Percentiles rank a stretch among this genome's conserved stretches.
These are phyloP conservation scores for Pantelozetes paolii DNA, from an alignment of 2,888 invertebrate genomes.

Conservation along the genomic window DNA sequence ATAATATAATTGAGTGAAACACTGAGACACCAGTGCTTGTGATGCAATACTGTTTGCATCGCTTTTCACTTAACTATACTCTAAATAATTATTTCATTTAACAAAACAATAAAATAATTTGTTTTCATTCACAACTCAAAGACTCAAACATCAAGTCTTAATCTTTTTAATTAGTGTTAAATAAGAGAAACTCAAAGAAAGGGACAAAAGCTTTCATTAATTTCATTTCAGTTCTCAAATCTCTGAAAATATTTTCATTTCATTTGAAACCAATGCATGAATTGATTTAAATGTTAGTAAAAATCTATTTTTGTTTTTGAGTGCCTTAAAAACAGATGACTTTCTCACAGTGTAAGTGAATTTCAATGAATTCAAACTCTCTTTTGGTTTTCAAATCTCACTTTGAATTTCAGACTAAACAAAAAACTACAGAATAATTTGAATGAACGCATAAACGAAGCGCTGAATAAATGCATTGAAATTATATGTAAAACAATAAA, in stretches of 20 bases:
- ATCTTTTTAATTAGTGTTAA: neutral
- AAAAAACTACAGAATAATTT: neutral
- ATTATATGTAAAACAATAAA: neutral
- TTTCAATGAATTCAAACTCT: neutral
- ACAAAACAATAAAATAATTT: no score
- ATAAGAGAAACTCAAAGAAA: no score
- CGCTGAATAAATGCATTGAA: neutral
- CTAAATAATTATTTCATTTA: neutral
- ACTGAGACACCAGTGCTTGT: no score
- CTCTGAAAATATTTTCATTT: no score
- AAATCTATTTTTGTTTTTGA: neutral
- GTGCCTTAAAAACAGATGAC: constrained; percentile 6
- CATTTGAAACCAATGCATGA: neutral
- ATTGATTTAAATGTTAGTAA: neutral
- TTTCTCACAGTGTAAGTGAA: neutral
- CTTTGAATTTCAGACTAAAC: neutral
- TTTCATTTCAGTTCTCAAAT: no score
- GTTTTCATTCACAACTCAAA: no score
- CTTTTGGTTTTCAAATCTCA: neutral
- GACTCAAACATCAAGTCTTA: neutral
- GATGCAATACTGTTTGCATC: neutral
- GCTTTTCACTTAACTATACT: neutral
- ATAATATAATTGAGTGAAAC: no score
- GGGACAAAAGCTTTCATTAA: no score
- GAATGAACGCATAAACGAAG: neutral